phyloP scores from a whole-genome alignment of 2,888 invertebrate genomes.

The Eupeodes luniger region DNA sequence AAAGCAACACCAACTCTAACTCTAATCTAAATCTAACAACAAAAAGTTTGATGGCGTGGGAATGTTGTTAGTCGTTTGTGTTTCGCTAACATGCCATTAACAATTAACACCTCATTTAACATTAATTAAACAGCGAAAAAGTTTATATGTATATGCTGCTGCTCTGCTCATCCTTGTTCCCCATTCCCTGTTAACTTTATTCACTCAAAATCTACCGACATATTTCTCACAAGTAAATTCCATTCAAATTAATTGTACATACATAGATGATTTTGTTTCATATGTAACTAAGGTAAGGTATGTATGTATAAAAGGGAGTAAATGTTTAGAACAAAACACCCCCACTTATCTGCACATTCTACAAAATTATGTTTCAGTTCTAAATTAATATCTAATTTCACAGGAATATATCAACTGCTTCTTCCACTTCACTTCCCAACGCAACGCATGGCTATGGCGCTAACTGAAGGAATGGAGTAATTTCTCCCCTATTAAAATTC shows the following conservation, averaged over 20 bases:
- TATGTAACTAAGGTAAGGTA: background rate
- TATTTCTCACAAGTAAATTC: slow-evolving; percentile 39
- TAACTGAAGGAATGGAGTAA: slow-evolving; percentile 37
- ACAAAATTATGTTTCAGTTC: slow-evolving; percentile 60
- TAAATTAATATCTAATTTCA: slow-evolving; percentile 67
- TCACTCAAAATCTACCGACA: background rate
- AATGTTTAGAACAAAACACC: background rate
- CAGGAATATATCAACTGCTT: slow-evolving; percentile 17
- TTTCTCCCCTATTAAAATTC: slow-evolving; percentile 68
- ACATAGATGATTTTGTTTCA: background rate
- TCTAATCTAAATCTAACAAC: background rate
- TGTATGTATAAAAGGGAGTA: background rate
- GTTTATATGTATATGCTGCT: background rate
- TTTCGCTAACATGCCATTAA: slow-evolving; percentile 54
- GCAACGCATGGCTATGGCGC: background rate
- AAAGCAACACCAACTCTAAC: too few species aligned
- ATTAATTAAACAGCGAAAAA: slow-evolving; percentile 60
- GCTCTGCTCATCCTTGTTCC: background rate
- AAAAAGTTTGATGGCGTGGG: background rate
- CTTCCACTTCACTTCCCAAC: background rate
- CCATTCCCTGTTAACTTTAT: background rate
- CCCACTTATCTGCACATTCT: slow-evolving; percentile 30
- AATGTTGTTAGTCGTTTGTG: slow-evolving; percentile 26
- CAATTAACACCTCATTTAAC: slow-evolving; percentile 64
- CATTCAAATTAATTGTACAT: slow-evolving; percentile 41